Conservation (phyloP, 2,797 vertebrate genomes). For the Pangasius krempfi region DNA sequence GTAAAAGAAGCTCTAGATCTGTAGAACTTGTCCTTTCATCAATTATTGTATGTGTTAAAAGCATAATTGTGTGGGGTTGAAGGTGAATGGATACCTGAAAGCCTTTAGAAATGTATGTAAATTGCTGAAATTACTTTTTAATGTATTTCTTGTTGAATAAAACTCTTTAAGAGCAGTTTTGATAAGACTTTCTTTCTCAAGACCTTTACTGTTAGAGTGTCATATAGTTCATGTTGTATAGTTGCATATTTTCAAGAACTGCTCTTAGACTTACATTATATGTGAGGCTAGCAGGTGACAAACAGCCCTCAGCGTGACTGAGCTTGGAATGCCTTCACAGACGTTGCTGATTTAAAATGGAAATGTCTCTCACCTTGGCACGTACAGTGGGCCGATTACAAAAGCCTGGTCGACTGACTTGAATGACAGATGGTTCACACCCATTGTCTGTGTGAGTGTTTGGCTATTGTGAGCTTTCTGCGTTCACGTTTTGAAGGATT, state of each 20-base stretch:
- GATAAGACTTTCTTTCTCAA: background rate
- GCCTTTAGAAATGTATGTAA: background rate
- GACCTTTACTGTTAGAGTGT: too few relatives aligned
- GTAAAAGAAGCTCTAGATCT: background rate
- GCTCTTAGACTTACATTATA: background rate
- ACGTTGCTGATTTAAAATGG: conserved; percentile 69
- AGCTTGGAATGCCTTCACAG: conserved; percentile 38
- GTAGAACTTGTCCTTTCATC: background rate
- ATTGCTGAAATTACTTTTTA: background rate
- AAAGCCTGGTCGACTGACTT: conserved; percentile 60
- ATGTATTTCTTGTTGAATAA: background rate
- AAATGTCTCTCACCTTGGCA: conserved; percentile 60
- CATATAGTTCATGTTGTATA: too few relatives aligned
- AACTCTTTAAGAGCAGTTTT: background rate
- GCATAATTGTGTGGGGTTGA: background rate
- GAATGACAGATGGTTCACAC: conserved; percentile 59
- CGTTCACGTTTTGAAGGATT: conserved; percentile 59
- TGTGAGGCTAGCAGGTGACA: conserved; percentile 19
- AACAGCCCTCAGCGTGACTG: conserved; percentile 14
- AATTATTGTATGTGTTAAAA: background rate
- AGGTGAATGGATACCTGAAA: background rate
- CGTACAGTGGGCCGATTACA: conserved; percentile 55
- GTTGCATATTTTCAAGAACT: background rate
- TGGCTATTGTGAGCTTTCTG: conserved; percentile 49
- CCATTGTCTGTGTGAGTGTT: conserved; percentile 26